phyloP scores from a whole-genome alignment of 1,140 invertebrate species.

The Druon quercuslanigerum region DNA sequence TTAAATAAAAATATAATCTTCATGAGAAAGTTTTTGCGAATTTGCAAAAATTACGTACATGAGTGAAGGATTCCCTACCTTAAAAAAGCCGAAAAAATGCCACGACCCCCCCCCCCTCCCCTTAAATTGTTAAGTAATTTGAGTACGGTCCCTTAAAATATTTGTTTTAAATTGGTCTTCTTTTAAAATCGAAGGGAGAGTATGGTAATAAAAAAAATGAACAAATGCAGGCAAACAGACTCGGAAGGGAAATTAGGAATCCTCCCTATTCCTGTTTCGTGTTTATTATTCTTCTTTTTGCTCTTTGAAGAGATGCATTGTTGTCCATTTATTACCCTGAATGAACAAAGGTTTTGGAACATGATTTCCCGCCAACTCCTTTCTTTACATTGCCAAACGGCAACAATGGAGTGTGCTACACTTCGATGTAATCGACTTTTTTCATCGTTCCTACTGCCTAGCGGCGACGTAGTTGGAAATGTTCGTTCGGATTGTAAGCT shows the following conservation, averaged over 20 bases:
- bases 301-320: conserved; percentile 21
- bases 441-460: background rate
- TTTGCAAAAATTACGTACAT: too few species aligned
- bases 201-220: too few species aligned
- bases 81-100: too few species aligned
- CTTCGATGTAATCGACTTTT: conserved; percentile 1
- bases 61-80: too few species aligned
- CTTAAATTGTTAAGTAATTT: too few species aligned
- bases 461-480: background rate
- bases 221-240: too few species aligned
- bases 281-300: conserved; percentile 4
- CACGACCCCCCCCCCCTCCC: too few species aligned
- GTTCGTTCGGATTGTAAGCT: conserved; percentile 9
- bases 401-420: conserved; percentile 1
- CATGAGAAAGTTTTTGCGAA: too few species aligned
- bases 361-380: background rate
- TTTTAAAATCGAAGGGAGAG: too few species aligned
- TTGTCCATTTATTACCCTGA: conserved; percentile 23
- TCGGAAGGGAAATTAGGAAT: background rate
- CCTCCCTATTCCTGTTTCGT: conserved; percentile 12
- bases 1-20: too few species aligned
- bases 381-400: conserved; percentile 4
- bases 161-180: too few species aligned
- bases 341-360: conserved; percentile 12
- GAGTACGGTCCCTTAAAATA: too few species aligned